Evolutionary conservation across 2,888 invertebrate genomes (phyloP).

Genomic region (Crossocerus cetratus): DNA sequence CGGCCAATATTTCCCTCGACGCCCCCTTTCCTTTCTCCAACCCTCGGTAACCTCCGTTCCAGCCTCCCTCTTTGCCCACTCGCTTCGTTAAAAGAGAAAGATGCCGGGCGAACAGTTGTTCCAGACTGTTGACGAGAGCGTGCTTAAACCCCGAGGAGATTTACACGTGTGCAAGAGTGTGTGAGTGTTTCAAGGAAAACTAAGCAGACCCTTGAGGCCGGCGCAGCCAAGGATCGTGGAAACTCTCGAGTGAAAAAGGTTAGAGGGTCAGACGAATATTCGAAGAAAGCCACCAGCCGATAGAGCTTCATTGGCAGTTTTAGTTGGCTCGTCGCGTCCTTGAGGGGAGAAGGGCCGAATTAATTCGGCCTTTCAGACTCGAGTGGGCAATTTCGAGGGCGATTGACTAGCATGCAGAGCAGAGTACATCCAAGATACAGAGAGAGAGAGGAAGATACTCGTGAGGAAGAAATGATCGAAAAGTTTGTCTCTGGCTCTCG

Average conservation of each 20-base stretch:
- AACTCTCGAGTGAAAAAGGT: not conserved
- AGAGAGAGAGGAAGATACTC: no score
- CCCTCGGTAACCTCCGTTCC: not conserved
- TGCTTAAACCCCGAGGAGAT: not conserved
- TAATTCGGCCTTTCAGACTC: not conserved
- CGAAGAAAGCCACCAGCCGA: conserved; percentile 35
- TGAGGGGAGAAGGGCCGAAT: not conserved
- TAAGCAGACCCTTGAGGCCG: not conserved
- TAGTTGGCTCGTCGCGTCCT: conserved; percentile 24
- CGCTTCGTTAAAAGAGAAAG: not conserved
- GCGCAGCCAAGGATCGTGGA: not conserved
- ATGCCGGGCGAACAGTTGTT: not conserved
- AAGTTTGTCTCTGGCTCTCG: no score
- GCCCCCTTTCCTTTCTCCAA: not conserved
- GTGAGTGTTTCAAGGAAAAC: not conserved
- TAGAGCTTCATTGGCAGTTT: conserved; percentile 36
- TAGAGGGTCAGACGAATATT: conserved; percentile 28
- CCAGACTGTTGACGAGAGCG: not conserved
- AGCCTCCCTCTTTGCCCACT: not conserved
- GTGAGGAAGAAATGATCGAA: no score
- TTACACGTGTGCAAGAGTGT: no score
- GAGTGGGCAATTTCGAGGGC: not conserved
- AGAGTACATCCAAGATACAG: no score
- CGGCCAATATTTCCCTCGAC: conserved; percentile 1
- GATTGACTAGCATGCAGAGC: not conserved